Conservation (phyloP, 2,113 vertebrate species). For the Panthera leo region DNA sequence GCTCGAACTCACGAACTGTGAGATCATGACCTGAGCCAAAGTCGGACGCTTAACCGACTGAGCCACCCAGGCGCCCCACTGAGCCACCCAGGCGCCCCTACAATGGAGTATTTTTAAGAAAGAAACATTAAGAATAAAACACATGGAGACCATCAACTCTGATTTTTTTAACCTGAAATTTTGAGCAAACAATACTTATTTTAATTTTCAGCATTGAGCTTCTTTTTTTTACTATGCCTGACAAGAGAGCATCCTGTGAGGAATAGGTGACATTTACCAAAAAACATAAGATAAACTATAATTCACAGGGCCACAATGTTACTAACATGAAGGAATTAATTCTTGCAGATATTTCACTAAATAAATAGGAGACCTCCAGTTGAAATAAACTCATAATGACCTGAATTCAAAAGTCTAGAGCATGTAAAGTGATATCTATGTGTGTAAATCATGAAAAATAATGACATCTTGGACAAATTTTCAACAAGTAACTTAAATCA, state of each 20-base stretch:
- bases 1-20: too few species aligned
- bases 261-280: background rate
- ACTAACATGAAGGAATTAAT: background rate
- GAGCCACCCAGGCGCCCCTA: too few species aligned
- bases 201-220: background rate
- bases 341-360: background rate
- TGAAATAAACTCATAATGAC: conserved; percentile 8
- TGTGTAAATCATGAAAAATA: background rate
- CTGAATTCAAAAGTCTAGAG: background rate
- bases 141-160: background rate
- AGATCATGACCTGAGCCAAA: too few species aligned
- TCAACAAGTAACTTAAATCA: background rate
- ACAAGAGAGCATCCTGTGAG: background rate
- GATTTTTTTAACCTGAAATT: conserved; percentile 10
- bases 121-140: background rate
- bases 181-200: background rate
- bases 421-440: background rate
- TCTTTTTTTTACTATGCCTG: background rate
- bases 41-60: too few species aligned
- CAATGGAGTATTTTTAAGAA: background rate
- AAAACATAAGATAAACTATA: background rate
- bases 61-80: too few species aligned
- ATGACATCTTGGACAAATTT: background rate
- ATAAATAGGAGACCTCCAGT: background rate
- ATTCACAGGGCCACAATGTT: background rate